Evolutionary conservation across 2,797 vertebrate genomes (phyloP), one percentile per base, ranked within the genome.

Genomic region (Parambassis ranga): DNA sequence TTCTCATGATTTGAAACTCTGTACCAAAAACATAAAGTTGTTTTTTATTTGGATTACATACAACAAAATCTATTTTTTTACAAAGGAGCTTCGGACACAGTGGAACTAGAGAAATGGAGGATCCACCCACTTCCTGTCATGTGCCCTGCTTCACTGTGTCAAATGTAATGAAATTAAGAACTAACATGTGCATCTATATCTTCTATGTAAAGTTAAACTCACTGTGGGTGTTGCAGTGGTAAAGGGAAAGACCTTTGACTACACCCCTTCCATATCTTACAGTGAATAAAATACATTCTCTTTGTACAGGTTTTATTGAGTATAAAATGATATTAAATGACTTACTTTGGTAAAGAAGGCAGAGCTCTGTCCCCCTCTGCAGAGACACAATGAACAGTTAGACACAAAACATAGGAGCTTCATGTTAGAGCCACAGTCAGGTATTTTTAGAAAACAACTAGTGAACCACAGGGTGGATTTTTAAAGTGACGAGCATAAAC

Each of bases 331-430:
- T n/a, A 27, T 15, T 6, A 7, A 19, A 0, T 66, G 30, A 93
- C 96, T 96, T 95, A 98, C 94, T 96, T 99, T 87, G 98, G 98
- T 91, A 99, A 94, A 3, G 97, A 99, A 4, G 98, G 98, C 77
- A 99, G 90, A 46, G 97, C 96, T 91, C 98, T 89, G 87, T 99
- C 98, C 33, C 97, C 96, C 89, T 99, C 98, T 99, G 93, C 68
- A 85, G 69, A 67, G 16, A 83, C 14, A 77, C 38, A 81, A 75
- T 18, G 11, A 68, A 50, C 22, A 70, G 20, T 69, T 28, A 69
- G 24, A 52, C 30, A 31, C 3, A 31, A 6, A 70, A n/a, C 24
- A 48, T 20, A 38, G 37, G n/a, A 31, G 6, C 9, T 2, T 61
- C 16, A 51, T 47, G 32, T 43, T 32, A 23, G 26, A 63, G 16